These are phyloP conservation scores for Pipistrellus pygmaeus DNA, from an alignment of 2,797 vertebrate genomes.

Conservation along the genomic window DNA sequence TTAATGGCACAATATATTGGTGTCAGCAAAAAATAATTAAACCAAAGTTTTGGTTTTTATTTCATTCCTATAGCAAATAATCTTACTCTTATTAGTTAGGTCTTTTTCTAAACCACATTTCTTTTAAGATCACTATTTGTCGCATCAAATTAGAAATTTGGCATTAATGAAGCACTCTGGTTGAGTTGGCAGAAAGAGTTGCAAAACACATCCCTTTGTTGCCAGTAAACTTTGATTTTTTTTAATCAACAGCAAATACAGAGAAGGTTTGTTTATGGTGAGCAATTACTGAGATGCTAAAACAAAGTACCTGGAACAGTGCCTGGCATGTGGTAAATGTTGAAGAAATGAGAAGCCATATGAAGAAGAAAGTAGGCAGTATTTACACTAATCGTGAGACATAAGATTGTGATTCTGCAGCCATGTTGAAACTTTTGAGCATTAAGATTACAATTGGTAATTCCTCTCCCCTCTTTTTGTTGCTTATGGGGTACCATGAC, in stretches of 20 bases:
- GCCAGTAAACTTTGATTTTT: conserved; percentile 64
- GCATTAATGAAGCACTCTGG: conserved; percentile 65
- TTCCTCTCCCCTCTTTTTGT: not conserved
- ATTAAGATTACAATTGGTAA: conserved; percentile 56
- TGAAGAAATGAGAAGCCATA: conserved; percentile 50
- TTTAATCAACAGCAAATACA: conserved; percentile 44
- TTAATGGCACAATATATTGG: conserved; percentile 37
- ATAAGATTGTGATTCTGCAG: conserved; percentile 10
- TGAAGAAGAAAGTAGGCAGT: conserved; percentile 28
- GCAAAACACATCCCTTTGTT: conserved; percentile 71
- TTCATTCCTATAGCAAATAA: conserved; percentile 50
- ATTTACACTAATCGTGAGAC: conserved; percentile 6
- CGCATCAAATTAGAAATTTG: conserved; percentile 75
- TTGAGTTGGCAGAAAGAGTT: conserved; percentile 68
- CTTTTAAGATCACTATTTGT: conserved; percentile 66
- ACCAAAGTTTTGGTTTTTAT: not conserved
- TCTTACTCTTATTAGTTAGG: conserved; percentile 55
- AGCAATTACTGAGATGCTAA: conserved; percentile 45
- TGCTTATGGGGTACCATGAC: conserved; percentile 33
- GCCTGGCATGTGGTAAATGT: conserved; percentile 45
- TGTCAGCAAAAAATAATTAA: not conserved
- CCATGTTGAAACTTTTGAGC: conserved; percentile 16
- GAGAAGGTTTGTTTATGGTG: conserved; percentile 36
- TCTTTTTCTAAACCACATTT: conserved; percentile 70
- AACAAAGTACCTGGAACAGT: conserved; percentile 49